phyloP scores from a whole-genome alignment of 2,797 vertebrate species.

The Enoplosus armatus region DNA sequence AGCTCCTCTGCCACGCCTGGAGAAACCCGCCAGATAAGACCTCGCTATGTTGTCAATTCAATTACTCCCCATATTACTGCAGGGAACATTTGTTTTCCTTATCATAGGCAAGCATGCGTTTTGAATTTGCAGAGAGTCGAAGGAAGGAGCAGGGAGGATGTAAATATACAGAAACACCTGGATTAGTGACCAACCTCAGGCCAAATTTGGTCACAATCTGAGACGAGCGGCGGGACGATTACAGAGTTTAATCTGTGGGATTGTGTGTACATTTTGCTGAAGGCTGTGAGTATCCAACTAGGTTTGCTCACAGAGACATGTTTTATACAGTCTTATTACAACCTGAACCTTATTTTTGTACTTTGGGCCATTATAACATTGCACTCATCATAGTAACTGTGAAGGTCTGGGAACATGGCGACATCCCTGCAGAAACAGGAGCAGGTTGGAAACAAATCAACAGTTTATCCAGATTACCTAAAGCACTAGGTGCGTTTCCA shows the following conservation, averaged over 20 bases:
- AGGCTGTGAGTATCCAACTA: conserved; percentile 30
- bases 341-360: too few relatives aligned
- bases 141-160: conserved; percentile 10
- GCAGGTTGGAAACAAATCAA: too few relatives aligned
- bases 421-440: too few relatives aligned
- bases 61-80: conserved; percentile 41
- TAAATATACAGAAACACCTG: conserved; percentile 28
- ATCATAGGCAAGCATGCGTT: conserved; percentile 39
- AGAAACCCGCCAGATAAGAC: conserved; percentile 47
- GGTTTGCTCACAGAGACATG: conserved; percentile 1
- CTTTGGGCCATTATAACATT: too few relatives aligned
- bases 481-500: too few relatives aligned
- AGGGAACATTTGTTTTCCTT: conserved; percentile 59
- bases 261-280: conserved; percentile 4
- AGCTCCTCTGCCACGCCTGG: conserved; percentile 30
- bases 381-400: too few relatives aligned
- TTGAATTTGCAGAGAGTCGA: conserved; percentile 26
- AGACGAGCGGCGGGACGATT: conserved; percentile 17
- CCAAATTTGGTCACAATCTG: not conserved
- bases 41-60: conserved; percentile 51
- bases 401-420: too few relatives aligned
- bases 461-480: too few relatives aligned
- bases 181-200: conserved; percentile 15
- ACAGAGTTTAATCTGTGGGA: conserved; percentile 30
- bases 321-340: not conserved